Conservation (phyloP, 2,888 invertebrate genomes). For the Synanthedon tipuliformis region DNA sequence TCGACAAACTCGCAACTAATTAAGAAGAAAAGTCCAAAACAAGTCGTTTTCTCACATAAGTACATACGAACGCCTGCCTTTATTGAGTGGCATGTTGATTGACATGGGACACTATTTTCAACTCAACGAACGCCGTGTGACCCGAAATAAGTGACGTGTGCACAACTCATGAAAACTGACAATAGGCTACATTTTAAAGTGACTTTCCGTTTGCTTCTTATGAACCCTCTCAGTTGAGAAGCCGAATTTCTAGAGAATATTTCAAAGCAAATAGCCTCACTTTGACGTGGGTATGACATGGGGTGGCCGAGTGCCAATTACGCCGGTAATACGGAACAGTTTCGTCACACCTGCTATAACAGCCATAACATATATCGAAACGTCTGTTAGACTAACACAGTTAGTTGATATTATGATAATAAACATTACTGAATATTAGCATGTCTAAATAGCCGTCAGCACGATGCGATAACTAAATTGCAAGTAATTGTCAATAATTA, state of each 20-base stretch:
- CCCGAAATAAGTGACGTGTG: too few species aligned
- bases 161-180: background rate
- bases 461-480: background rate
- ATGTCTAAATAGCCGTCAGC: too few species aligned
- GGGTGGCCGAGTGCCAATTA: conserved; percentile 4
- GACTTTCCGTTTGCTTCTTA: background rate
- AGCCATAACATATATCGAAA: background rate
- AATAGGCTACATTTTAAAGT: background rate
- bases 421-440: background rate
- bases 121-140: too few species aligned
- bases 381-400: background rate
- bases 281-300: conserved; percentile 4
- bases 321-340: conserved; percentile 1
- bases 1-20: too few species aligned
- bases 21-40: too few species aligned
- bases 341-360: conserved; percentile 2
- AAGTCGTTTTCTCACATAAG: too few species aligned
- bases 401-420: background rate
- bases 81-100: too few species aligned
- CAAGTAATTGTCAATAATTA: background rate
- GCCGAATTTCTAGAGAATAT: conserved; percentile 3
- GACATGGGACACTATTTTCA: too few species aligned
- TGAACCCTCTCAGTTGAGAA: background rate
- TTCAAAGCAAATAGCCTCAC: conserved; percentile 3
- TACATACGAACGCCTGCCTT: too few species aligned